These are phyloP conservation scores for Tolmerus cingulatus DNA, from an alignment of 2,888 invertebrate genomes.

Conservation along the genomic window DNA sequence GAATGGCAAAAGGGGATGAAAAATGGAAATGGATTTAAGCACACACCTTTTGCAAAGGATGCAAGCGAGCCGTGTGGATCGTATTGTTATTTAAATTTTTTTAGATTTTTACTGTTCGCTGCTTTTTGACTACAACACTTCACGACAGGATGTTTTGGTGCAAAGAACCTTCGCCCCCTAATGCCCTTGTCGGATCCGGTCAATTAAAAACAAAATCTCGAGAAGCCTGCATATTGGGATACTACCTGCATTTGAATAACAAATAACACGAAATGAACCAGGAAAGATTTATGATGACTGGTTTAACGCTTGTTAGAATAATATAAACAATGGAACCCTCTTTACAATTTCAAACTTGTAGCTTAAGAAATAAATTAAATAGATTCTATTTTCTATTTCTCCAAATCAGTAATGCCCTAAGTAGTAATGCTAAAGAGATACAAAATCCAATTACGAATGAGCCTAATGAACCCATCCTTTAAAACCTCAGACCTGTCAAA, in stretches of 20 bases:
- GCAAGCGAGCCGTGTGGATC: constrained; percentile 29
- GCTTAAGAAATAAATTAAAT: not conserved
- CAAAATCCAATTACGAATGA: not conserved
- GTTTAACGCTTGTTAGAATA: constrained; percentile 60
- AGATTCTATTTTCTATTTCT: not conserved
- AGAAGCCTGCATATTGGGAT: not conserved
- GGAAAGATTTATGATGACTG: constrained; percentile 46
- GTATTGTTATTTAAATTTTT: constrained; percentile 47
- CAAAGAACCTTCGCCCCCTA: constrained; percentile 8
- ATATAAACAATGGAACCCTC: constrained; percentile 54
- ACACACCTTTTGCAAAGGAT: constrained; percentile 4
- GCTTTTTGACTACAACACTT: constrained; percentile 47
- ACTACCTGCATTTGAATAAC: constrained; percentile 34
- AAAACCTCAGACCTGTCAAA: constrained; percentile 38
- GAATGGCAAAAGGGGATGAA: not conserved
- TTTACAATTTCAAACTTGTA: not conserved
- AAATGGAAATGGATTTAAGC: not conserved
- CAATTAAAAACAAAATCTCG: not conserved
- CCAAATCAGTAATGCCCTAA: not conserved
- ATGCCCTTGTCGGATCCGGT: not conserved
- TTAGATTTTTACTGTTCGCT: constrained; percentile 16
- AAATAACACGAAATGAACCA: constrained; percentile 18
- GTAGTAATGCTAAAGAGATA: not conserved
- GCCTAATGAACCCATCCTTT: constrained; percentile 42
- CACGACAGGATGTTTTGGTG: not conserved